phyloP scores from a whole-genome alignment of 2,113 vertebrate genomes.

The Salvator merianae region DNA sequence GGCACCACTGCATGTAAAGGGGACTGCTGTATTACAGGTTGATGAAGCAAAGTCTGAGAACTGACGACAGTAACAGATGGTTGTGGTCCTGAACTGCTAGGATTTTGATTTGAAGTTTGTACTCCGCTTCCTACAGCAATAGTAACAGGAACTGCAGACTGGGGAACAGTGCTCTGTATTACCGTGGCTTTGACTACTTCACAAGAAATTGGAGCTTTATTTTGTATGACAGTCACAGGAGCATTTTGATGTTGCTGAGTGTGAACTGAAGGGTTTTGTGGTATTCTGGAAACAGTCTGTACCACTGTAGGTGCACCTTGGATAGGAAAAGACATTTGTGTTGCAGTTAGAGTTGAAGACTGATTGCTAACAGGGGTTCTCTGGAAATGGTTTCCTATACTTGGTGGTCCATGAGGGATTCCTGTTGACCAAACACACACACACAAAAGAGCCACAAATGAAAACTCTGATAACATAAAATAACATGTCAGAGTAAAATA shows the following conservation, averaged over 20 bases:
- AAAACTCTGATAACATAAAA: neutral
- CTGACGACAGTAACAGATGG: slow-evolving; percentile 73
- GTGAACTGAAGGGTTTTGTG: slow-evolving; percentile 76
- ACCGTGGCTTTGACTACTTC: slow-evolving; percentile 83
- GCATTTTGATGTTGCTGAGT: slow-evolving; percentile 80
- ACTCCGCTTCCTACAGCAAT: slow-evolving; percentile 76
- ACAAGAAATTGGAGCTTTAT: slow-evolving; percentile 82
- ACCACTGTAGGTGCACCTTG: slow-evolving; percentile 83
- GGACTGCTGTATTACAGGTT: slow-evolving; percentile 83
- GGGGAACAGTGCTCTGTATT: slow-evolving; percentile 85
- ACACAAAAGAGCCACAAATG: neutral
- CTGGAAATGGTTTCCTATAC: slow-evolving; percentile 83
- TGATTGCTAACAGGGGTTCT: slow-evolving; percentile 80
- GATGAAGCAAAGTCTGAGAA: slow-evolving; percentile 84
- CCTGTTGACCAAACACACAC: slow-evolving; percentile 72
- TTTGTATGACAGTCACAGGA: slow-evolving; percentile 82
- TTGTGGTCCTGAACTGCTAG: slow-evolving; percentile 78
- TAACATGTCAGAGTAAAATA: slow-evolving; percentile 28
- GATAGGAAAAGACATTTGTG: slow-evolving; percentile 86
- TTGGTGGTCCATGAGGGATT: slow-evolving; percentile 80
- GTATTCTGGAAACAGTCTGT: slow-evolving; percentile 82
- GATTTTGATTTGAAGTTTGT: slow-evolving; percentile 82
- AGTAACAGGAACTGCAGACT: slow-evolving; percentile 77
- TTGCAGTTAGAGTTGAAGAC: slow-evolving; percentile 79
- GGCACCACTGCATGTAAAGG: slow-evolving; percentile 82